A percentile compares a stretch with the other conserved stretches of the same genome.
Evolutionary conservation across 2,113 vertebrate species (phyloP).

Genomic region (Tretioscincus oriximinensis): DNA sequence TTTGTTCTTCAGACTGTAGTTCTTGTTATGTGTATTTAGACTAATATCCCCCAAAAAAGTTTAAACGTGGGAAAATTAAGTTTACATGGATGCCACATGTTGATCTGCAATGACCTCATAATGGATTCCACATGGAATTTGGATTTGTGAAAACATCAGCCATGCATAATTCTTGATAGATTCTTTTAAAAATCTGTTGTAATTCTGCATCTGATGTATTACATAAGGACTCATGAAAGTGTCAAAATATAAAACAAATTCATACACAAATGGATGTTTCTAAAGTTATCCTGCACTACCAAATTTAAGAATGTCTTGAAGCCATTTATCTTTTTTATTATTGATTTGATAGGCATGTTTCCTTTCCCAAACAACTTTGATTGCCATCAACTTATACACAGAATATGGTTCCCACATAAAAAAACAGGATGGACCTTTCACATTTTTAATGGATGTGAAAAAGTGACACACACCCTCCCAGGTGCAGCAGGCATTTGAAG

Average conservation of each 20-base stretch:
- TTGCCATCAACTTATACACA: not conserved
- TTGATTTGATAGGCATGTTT: not conserved
- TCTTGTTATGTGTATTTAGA: not conserved
- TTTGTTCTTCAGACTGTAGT: not conserved
- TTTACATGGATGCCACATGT: not conserved
- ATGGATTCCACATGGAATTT: not conserved
- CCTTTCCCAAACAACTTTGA: constrained; percentile 1
- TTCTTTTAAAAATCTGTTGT: not conserved
- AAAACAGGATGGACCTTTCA: too few relatives aligned
- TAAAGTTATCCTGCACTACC: not conserved
- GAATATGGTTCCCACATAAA: too few relatives aligned
- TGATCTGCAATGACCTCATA: not conserved
- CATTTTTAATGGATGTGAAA: too few relatives aligned
- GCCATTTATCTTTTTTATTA: not conserved
- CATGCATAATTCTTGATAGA: not conserved
- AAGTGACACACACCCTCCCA: too few relatives aligned
- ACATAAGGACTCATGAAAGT: not conserved
- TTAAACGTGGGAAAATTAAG: not conserved
- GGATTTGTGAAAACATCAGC: not conserved
- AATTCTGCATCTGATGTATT: constrained; percentile 3
- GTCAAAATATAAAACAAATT: constrained; percentile 4
- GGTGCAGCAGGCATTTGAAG: too few relatives aligned
- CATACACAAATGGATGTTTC: not conserved
- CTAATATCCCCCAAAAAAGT: not conserved
- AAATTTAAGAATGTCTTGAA: not conserved